A percentile compares a stretch with the other conserved stretches of the same genome.
Conservation (phyloP, 2,888 invertebrate genomes). For the Aphodius sticticus region DNA sequence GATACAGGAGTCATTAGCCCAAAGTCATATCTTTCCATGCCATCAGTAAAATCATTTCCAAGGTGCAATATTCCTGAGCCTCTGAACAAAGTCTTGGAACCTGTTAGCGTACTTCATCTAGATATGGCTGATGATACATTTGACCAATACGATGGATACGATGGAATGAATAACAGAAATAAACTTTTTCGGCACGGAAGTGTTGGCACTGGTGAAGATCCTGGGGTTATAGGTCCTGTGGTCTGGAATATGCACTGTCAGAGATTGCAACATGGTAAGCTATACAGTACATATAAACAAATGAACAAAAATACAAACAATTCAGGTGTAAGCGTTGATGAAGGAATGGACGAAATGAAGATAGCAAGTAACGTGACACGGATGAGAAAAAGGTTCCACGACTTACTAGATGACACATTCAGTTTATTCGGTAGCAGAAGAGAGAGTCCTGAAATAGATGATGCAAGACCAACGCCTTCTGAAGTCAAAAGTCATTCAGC, state of each 20-base stretch:
- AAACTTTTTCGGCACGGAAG: constrained; percentile 72
- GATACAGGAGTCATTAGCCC: constrained; percentile 61
- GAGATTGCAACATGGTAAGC: constrained; percentile 66
- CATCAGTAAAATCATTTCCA: constrained; percentile 85
- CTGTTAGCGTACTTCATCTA: constrained; percentile 76
- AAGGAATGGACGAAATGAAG: constrained; percentile 54
- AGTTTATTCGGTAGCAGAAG: constrained; percentile 75
- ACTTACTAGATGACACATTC: constrained; percentile 81
- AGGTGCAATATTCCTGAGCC: constrained; percentile 81
- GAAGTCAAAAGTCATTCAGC: constrained; percentile 59
- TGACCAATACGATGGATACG: constrained; percentile 39
- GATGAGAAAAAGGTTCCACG: constrained; percentile 78
- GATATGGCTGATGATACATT: constrained; percentile 62
- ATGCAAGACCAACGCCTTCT: constrained; percentile 45
- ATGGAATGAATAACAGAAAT: constrained; percentile 29
- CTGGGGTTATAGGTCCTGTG: constrained; percentile 83
- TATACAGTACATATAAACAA: not conserved
- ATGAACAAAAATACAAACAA: not conserved
- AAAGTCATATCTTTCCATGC: constrained; percentile 86
- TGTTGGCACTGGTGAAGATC: constrained; percentile 73
- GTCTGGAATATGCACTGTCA: constrained; percentile 85
- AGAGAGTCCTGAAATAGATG: constrained; percentile 60
- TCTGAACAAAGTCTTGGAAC: constrained; percentile 79
- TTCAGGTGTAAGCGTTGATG: constrained; percentile 55
- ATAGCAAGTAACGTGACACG: constrained; percentile 65